Evolutionary conservation across 2,113 vertebrate species (phyloP), one percentile per base, ranked within the genome.

Genomic region (Malurus alboscapulatus): DNA sequence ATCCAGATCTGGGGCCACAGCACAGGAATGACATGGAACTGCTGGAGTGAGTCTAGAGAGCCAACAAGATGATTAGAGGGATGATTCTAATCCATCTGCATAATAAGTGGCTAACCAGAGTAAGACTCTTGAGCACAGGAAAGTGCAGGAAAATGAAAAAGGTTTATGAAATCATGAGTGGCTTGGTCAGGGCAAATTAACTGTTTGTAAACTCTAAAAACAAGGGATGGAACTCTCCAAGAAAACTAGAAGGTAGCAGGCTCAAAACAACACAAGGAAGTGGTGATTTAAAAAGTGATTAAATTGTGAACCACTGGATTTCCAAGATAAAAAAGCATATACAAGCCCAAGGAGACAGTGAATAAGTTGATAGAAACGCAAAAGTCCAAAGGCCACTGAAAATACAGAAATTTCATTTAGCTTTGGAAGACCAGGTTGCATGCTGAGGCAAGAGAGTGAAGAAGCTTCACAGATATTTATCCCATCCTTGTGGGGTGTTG

Each of bases 11-110:
- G 55, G 7, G 40, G 2, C 1, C 40, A 3, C 51, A 58, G 9
- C 32, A 65, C 3, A 38, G 18, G 32, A 36, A 44, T 5, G 11
- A 80, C 36, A 63, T 1, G 4, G 17, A 65, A 4, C 25, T 72
- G 17, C 7, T 44, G 8, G 1, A n/a, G 21, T 0, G 0, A 66
- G 5, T n/a, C 18, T 32, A 73, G 0, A 80, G 17, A 9, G 15
- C 26, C 18, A 80, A 32, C 6, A 32, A 36, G 32, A 44, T 32
- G 11, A 72, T 80, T 4, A 58, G 36, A 73, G 14, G 36, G 26
- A 65, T 22, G 12, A 67, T n/a, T 59, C 40, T 66, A 86, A 90
- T 47, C 12, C 16, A 71, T 53, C 44, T 61, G 47, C 29, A 77
- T 12, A 38, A 53, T 14, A 78, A 51, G 29, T n/a, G 5, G 19